phyloP scores from a whole-genome alignment of 2,113 vertebrate species.

The Muntiacus muntjak region DNA sequence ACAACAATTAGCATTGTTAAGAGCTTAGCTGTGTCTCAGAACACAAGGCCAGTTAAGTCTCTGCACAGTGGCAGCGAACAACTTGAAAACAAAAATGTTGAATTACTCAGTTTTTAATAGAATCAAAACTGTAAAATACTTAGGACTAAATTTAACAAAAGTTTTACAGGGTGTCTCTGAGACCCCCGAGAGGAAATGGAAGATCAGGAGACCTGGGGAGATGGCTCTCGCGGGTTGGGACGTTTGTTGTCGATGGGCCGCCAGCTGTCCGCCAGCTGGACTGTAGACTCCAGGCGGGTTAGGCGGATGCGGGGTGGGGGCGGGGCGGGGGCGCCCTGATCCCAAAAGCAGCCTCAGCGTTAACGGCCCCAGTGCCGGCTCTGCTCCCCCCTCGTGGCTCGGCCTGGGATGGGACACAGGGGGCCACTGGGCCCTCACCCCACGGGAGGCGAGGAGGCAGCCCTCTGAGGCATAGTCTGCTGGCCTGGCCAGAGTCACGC shows the following conservation, averaged over 20 bases:
- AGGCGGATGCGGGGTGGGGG: too few relatives aligned
- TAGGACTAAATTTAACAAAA: not conserved
- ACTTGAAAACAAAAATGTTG: not conserved
- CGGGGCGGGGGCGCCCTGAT: not conserved
- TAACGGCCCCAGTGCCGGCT: accelerated
- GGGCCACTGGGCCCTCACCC: not conserved
- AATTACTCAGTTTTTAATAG: not conserved
- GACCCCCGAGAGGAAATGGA: not conserved
- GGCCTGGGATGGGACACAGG: not conserved
- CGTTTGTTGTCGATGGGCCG: accelerated
- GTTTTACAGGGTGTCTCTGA: not conserved
- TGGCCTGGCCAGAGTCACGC: not conserved
- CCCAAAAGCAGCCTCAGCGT: accelerated
- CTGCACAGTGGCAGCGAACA: not conserved
- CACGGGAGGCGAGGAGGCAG: not conserved
- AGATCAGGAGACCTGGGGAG: not conserved
- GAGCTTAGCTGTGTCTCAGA: not conserved
- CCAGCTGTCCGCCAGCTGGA: not conserved
- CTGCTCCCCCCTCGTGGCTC: not conserved
- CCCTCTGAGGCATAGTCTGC: not conserved
- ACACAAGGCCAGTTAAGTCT: too few relatives aligned
- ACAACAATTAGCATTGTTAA: accelerated
- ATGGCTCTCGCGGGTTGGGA: accelerated
- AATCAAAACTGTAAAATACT: not conserved
- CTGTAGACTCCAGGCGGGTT: not conserved